Conservation (phyloP, 2,888 invertebrate species). For the Cosmia pyralina region DNA sequence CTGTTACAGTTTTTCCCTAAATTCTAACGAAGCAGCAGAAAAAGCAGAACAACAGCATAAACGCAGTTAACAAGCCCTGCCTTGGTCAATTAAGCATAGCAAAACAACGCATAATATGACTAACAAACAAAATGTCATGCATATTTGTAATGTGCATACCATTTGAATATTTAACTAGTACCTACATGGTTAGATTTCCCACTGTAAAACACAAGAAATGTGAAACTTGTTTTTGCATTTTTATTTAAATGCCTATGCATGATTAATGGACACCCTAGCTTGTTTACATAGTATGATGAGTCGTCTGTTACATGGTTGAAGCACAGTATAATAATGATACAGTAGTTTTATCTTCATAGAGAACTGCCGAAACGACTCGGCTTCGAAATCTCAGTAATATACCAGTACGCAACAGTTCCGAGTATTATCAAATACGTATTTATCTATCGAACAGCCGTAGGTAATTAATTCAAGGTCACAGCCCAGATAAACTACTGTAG, state of each 20-base stretch:
- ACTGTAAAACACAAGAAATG: conserved; percentile 35
- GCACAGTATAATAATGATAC: too few species aligned
- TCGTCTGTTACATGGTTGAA: background rate
- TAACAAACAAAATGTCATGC: conserved; percentile 46
- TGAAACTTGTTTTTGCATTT: conserved; percentile 45
- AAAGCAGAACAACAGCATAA: background rate
- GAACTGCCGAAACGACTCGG: too few species aligned
- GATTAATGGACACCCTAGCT: conserved; percentile 7
- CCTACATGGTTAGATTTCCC: conserved; percentile 34
- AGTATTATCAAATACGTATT: too few species aligned
- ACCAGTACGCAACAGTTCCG: too few species aligned
- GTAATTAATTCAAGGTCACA: too few species aligned
- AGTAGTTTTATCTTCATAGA: too few species aligned
- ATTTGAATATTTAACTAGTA: conserved; percentile 46
- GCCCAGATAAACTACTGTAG: too few species aligned
- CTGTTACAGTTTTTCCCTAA: too few species aligned
- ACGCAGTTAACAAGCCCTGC: conserved; percentile 4
- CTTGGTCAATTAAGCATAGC: conserved; percentile 35
- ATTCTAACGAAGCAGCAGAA: background rate
- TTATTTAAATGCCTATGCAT: conserved; percentile 17
- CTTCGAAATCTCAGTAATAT: too few species aligned
- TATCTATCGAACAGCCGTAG: too few species aligned
- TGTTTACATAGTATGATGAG: conserved; percentile 1
- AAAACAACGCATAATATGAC: conserved; percentile 28
- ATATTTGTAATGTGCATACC: conserved; percentile 31